Conservation (phyloP, 2,888 invertebrate species). For the Ommatoiulus sabulosus region DNA sequence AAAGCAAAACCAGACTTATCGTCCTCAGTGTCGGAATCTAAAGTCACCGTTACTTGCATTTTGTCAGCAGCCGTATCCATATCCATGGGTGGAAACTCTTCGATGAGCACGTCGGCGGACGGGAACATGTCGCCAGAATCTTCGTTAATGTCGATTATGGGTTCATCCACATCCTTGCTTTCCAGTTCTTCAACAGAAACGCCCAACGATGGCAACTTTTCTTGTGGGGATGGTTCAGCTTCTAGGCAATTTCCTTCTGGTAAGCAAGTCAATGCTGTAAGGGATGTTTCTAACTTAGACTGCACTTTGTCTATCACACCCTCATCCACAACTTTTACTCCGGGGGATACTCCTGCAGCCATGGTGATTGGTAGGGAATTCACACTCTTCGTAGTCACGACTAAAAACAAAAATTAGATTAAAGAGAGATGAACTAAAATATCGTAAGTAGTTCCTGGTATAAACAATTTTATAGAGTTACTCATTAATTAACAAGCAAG, state of each 20-base stretch:
- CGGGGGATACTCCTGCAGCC: not conserved
- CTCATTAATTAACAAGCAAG: too few relatives aligned
- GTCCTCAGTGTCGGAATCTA: not conserved
- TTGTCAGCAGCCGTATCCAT: not conserved
- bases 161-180: not conserved
- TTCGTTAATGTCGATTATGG: not conserved
- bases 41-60: not conserved
- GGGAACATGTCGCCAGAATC: not conserved
- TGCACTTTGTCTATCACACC: not conserved
- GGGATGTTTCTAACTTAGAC: not conserved
- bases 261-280: not conserved
- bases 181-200: not conserved
- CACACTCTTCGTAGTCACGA: conserved; percentile 50
- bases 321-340: conserved; percentile 45
- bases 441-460: too few relatives aligned
- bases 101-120: not conserved
- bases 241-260: not conserved
- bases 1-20: not conserved
- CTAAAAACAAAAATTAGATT: conserved; percentile 11
- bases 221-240: not conserved
- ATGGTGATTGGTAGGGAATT: conserved; percentile 56
- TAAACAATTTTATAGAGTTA: too few relatives aligned
- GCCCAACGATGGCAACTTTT: not conserved
- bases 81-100: not conserved
- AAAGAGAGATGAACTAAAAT: not conserved